Evolutionary conservation across 2,888 invertebrate species (phyloP).

Genomic region (Phasia obesa): DNA sequence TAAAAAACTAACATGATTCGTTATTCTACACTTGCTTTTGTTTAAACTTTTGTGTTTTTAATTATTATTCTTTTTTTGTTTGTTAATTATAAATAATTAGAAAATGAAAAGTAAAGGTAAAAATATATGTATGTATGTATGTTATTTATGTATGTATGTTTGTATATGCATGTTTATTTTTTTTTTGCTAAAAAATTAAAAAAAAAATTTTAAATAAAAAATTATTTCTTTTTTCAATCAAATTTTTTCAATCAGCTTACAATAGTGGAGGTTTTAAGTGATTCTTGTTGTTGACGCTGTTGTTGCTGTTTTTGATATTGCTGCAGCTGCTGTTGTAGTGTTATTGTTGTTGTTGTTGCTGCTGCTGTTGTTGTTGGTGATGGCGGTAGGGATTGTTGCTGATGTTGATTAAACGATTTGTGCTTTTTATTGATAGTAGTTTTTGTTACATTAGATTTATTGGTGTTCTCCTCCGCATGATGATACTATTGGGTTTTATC

Average conservation of each 20-base stretch:
- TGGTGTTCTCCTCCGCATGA: conserved; percentile 56
- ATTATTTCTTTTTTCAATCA: conserved; percentile 23
- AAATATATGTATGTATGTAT: conserved; percentile 9
- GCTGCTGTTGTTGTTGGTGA: conserved; percentile 50
- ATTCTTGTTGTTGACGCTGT: conserved; percentile 58
- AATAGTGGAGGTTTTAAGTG: conserved; percentile 59
- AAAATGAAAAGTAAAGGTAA: not conserved
- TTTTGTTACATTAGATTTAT: conserved; percentile 36
- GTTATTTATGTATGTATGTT: not conserved
- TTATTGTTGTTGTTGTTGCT: conserved; percentile 72
- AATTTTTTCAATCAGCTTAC: conserved; percentile 61
- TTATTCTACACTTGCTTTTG: conserved; percentile 56
- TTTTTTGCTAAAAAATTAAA: conserved; percentile 9
- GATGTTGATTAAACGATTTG: conserved; percentile 46
- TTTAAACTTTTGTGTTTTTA: conserved; percentile 11
- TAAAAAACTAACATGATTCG: conserved; percentile 54
- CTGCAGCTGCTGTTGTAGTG: conserved; percentile 47
- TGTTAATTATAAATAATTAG: conserved; percentile 24
- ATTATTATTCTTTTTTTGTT: conserved; percentile 1
- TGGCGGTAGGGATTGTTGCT: conserved; percentile 44
- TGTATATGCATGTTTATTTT: conserved; percentile 1
- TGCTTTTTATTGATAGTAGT: conserved; percentile 52
- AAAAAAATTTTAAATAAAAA: conserved; percentile 16
- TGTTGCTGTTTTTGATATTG: conserved; percentile 35
- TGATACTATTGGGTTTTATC: conserved; percentile 82